Evolutionary conservation across 2,797 vertebrate genomes (phyloP).

Genomic region (Apodemus agrarius): DNA sequence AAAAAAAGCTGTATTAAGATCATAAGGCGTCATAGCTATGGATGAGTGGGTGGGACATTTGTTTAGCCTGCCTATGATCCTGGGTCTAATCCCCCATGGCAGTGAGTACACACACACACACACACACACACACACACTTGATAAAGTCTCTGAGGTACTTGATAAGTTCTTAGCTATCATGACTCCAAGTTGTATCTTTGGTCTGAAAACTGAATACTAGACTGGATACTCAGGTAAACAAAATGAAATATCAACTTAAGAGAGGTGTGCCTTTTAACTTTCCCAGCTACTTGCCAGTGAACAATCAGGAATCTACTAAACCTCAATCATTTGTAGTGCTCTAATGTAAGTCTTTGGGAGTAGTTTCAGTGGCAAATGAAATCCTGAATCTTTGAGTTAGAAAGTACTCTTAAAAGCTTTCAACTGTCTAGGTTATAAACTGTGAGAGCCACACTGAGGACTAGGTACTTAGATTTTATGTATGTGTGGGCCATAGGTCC

Average conservation of each 20-base stretch:
- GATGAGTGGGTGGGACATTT: neutral
- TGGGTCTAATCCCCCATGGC: neutral
- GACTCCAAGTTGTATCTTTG: constrained; percentile 37
- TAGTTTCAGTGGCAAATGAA: constrained; percentile 37
- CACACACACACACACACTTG: neutral
- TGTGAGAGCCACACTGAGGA: neutral
- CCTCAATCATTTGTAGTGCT: constrained; percentile 30
- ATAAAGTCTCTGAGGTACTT: constrained; percentile 11
- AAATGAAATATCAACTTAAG: constrained; percentile 1
- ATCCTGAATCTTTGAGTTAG: constrained; percentile 1
- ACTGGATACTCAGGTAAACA: neutral
- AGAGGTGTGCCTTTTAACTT: constrained; percentile 38
- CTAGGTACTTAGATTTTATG: neutral
- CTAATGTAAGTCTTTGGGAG: neutral
- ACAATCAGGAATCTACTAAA: constrained; percentile 29
- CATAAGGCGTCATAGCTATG: no score
- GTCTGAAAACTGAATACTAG: constrained; percentile 44
- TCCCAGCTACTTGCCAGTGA: neutral
- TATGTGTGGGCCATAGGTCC: neutral
- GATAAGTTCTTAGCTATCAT: constrained; percentile 62
- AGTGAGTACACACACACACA: neutral
- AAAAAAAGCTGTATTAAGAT: neutral
- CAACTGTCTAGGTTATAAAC: neutral
- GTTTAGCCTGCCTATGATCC: neutral
- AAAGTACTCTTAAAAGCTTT: constrained; percentile 26